Base-by-base conservation (phyloP, 2,797 vertebrate species). In the Chloroceryle amazona region DNA sequence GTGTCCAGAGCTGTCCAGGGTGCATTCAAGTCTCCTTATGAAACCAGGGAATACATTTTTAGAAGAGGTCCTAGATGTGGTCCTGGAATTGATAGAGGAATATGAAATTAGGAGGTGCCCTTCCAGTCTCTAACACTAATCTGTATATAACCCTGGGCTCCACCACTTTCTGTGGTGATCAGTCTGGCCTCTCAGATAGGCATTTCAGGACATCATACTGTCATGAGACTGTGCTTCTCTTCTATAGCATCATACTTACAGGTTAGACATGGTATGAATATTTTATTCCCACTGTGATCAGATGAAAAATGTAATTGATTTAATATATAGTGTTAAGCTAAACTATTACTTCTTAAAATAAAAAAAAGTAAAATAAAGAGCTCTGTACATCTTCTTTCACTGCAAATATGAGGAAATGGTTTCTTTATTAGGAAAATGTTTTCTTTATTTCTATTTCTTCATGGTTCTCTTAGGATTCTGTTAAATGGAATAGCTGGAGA, bases 141-240 rank as follows among this genome's bases (percentile, higher is more conserved):
- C 10, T 0, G 0, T 63, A 11, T 11, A 4, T 16, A 25, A 1
- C 2, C 29, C 58, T 57, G 25, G 9, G 2, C 22, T 75, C 63
- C 35, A 22, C 44, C 20, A 14, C 4, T 39, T 68, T 76, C 49
- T 81, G 15, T n/a, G n/a, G n/a, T 51, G n/a, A 17, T 63, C 37
- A 57, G 16, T 28, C 58, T 78, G 41, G 22, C 7, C 39, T 73
- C n/a, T 41, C 23, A 46, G 14, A 7, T n/a, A 66, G 21, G 52
- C 18, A 44, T 52, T 70, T 83, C n/a, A 42, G 74, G 37, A 37
- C 15, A 63, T 23, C n/a, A 68, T n/a, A n/a, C 16, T 31, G n/a
- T 55, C 33, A 9, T 42, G 51, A 41, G 18, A 57, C 16, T 51
- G n/a, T 13, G 4, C 10, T n/a, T 62, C 33, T 25, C 10, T n/a